Conservation (phyloP, 2,113 vertebrate species). For the Synchiropus splendidus region DNA sequence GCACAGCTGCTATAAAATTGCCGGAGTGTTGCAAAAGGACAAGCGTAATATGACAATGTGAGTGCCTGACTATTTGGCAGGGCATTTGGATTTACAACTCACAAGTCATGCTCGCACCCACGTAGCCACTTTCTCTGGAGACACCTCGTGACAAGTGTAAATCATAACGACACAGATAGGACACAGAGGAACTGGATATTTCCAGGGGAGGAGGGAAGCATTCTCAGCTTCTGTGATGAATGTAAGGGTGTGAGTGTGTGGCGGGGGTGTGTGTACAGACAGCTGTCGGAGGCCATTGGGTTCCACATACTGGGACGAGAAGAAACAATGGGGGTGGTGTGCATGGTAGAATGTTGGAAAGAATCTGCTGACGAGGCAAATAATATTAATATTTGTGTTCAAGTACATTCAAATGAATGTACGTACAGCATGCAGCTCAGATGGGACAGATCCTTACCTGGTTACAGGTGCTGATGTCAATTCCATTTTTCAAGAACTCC, state of each 20-base stretch:
- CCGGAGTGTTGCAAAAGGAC: slow-evolving; percentile 13
- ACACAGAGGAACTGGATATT: no score
- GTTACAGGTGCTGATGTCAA: slow-evolving; percentile 91
- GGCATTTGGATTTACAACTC: neutral
- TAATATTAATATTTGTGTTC: no score
- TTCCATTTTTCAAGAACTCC: slow-evolving; percentile 88
- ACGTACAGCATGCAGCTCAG: neutral
- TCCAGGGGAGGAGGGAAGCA: no score
- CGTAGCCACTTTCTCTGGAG: slow-evolving; percentile 6
- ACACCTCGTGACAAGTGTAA: slow-evolving; percentile 41
- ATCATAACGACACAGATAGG: slow-evolving; percentile 13
- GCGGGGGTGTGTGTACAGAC: slow-evolving; percentile 4
- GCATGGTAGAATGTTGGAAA: no score
- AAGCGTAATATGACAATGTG: slow-evolving; percentile 9
- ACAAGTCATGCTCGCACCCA: slow-evolving; percentile 1
- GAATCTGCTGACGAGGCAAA: no score
- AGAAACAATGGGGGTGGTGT: slow-evolving; percentile 5
- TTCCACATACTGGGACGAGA: slow-evolving; percentile 9
- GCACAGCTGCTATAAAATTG: slow-evolving; percentile 15
- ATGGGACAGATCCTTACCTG: slow-evolving; percentile 87
- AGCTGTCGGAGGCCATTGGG: slow-evolving; percentile 26
- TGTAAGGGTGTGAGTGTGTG: slow-evolving; percentile 9
- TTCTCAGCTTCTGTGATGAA: slow-evolving; percentile 18
- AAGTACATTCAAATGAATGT: neutral
- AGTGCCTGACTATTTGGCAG: neutral